These are phyloP conservation scores for Gobius niger DNA, from an alignment of 2,113 vertebrate species.

Conservation along the genomic window DNA sequence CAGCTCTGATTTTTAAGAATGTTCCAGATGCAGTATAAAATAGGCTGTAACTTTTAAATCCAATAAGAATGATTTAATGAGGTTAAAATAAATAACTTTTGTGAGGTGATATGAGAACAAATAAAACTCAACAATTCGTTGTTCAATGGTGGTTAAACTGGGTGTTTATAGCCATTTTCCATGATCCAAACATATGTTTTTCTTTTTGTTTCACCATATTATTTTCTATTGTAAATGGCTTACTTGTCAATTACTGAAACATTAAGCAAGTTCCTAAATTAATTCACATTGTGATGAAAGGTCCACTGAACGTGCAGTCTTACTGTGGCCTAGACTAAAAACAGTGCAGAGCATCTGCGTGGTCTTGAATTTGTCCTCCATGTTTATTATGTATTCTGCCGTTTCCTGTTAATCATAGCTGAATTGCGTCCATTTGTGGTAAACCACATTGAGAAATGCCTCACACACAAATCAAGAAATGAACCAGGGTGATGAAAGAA, in stretches of 20 bases:
- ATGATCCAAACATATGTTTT: background rate
- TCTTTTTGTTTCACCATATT: background rate
- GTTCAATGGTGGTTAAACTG: conserved; percentile 15
- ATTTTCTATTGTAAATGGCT: background rate
- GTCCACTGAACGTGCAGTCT: conserved; percentile 13
- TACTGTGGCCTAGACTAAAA: conserved; percentile 14
- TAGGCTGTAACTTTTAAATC: background rate
- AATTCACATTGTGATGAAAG: background rate
- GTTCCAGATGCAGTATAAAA: background rate
- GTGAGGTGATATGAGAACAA: conserved; percentile 40
- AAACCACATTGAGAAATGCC: conserved; percentile 22
- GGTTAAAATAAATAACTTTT: conserved; percentile 42
- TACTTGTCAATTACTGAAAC: background rate
- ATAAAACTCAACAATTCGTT: conserved; percentile 49
- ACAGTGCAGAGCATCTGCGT: conserved; percentile 1
- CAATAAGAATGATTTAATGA: conserved; percentile 12
- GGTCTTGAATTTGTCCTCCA: conserved; percentile 8
- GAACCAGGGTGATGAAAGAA: conserved; percentile 62
- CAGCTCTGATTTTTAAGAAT: too few relatives aligned
- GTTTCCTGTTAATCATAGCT: conserved; percentile 46
- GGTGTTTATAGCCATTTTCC: conserved; percentile 14
- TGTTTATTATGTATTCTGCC: conserved; percentile 39
- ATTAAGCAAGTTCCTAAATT: conserved; percentile 3
- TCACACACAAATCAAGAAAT: conserved; percentile 47
- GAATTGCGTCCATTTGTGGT: conserved; percentile 36